Evolutionary conservation across 2,113 vertebrate species (phyloP).

Genomic region (Thunnus thynnus): DNA sequence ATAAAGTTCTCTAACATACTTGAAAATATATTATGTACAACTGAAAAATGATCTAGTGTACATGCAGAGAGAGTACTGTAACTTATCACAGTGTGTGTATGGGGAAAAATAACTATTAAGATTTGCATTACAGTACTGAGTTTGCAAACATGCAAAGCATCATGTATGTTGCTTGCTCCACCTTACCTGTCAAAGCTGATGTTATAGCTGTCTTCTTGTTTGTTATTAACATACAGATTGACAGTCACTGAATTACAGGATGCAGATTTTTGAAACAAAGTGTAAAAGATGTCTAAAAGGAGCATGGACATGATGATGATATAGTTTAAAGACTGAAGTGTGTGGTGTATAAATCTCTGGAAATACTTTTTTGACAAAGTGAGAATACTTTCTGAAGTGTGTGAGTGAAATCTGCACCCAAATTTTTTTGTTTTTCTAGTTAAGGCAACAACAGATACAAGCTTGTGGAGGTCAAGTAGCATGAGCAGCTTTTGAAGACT

Average conservation of each 20-base stretch:
- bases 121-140: constrained; percentile 26
- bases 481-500: neutral
- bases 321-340: constrained; percentile 10
- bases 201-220: constrained; percentile 38
- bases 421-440: constrained; percentile 11
- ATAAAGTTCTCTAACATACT: constrained; percentile 54
- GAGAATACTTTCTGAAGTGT: neutral
- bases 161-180: constrained; percentile 26
- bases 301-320: neutral
- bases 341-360: neutral
- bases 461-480: neutral
- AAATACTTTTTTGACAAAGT: too few relatives aligned
- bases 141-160: constrained; percentile 35
- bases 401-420: neutral
- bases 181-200: constrained; percentile 9
- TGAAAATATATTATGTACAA: constrained; percentile 58
- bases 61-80: constrained; percentile 28
- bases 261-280: constrained; percentile 1
- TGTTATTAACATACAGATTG: constrained; percentile 28
- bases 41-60: constrained; percentile 14
- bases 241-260: constrained; percentile 18
- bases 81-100: constrained; percentile 2
- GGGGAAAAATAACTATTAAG: constrained; percentile 7
- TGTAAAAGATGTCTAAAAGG: constrained; percentile 21
- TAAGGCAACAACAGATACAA: constrained; percentile 5